Conservation (phyloP, 2,113 vertebrate species). For the Zosterops borbonicus region DNA sequence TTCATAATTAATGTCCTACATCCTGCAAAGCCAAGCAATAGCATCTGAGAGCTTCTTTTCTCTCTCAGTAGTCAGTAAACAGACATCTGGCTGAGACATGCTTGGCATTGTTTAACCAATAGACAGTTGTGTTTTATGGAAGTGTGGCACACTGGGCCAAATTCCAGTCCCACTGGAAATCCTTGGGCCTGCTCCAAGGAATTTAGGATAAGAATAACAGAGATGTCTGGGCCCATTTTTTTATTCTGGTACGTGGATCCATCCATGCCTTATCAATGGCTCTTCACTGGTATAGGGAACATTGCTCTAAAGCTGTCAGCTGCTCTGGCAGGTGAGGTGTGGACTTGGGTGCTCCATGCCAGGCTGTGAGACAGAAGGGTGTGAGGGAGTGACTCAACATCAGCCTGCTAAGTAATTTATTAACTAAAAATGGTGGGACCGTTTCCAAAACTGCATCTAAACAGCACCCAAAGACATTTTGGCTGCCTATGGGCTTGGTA, state of each 20-base stretch:
- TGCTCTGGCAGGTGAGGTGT: background rate
- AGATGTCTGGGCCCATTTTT: fast-evolving
- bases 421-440: background rate
- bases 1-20: constrained; percentile 33
- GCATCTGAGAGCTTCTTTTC: background rate
- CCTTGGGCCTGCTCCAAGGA: constrained; percentile 15
- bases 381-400: background rate
- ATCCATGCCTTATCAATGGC: background rate
- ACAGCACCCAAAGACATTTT: background rate
- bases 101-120: constrained; percentile 52
- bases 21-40: constrained; percentile 29
- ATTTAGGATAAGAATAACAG: background rate
- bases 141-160: constrained; percentile 34
- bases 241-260: background rate
- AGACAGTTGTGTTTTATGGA: constrained; percentile 43
- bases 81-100: constrained; percentile 34
- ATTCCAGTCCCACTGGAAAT: constrained; percentile 53
- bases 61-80: constrained; percentile 17
- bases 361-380: background rate
- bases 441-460: background rate
- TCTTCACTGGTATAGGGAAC: fast-evolving
- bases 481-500: background rate
- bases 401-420: background rate
- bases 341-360: background rate
- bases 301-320: background rate